Evolutionary conservation across 1,140 invertebrate species (phyloP).

Genomic region (Neocloeon triangulifer): DNA sequence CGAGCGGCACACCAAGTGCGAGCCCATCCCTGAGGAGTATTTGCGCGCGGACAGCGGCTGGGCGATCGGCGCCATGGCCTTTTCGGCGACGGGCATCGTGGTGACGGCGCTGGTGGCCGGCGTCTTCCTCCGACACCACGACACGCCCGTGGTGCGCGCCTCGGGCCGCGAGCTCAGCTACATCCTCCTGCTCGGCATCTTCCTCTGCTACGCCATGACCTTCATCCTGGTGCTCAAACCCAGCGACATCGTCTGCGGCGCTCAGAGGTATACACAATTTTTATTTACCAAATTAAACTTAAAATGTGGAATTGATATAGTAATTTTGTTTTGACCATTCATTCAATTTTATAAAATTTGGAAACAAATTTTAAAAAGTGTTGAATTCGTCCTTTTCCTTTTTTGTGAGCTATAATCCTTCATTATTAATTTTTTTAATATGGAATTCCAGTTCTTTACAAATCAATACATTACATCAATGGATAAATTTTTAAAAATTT

Average conservation of each 20-base stretch:
- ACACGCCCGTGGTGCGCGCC: conserved; percentile 74
- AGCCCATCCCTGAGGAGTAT: conserved; percentile 62
- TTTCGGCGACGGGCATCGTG: conserved; percentile 52
- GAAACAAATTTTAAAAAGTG: too few species aligned
- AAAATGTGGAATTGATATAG: conserved; percentile 1
- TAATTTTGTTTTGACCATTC: conserved; percentile 1
- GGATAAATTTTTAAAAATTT: background rate
- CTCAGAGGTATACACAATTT: conserved; percentile 35
- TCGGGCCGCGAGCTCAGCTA: conserved; percentile 74
- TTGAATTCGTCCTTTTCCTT: too few species aligned
- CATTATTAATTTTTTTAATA: too few species aligned
- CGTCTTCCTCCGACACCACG: conserved; percentile 51
- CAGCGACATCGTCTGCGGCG: conserved; percentile 45
- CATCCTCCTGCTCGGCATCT: conserved; percentile 64
- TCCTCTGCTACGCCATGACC: conserved; percentile 74
- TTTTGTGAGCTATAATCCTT: too few species aligned
- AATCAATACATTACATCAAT: too few species aligned
- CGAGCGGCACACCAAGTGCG: conserved; percentile 43
- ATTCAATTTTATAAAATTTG: conserved; percentile 1
- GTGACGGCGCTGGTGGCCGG: conserved; percentile 42
- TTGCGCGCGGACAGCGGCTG: conserved; percentile 55
- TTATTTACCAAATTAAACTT: background rate
- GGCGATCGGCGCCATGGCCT: conserved; percentile 74
- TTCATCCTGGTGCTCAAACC: conserved; percentile 59
- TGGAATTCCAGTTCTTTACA: too few species aligned